Evolutionary conservation across 1,140 invertebrate genomes (phyloP), one percentile per base, ranked within the genome.

Genomic region (Drosophila pandora): DNA sequence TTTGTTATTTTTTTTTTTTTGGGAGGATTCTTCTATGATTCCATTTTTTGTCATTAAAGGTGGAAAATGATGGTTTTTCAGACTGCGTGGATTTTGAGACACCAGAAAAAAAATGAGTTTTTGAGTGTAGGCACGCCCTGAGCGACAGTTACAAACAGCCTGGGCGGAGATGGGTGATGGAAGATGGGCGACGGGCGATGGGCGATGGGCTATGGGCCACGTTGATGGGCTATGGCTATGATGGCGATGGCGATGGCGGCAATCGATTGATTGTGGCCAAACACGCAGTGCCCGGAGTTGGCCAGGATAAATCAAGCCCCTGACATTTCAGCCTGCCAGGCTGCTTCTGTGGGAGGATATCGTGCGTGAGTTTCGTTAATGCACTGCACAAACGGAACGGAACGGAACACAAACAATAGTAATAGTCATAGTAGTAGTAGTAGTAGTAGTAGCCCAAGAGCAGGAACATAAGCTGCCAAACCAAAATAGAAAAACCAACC

Each of bases 231-330:
- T 68, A 50, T 73, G 50, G 67, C 67, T 22, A 56, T 63, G 70
- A 56, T 63, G 70, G 65, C 56, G 41, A 69, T 67, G 59, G 64
- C 60, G 64, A 69, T 69, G 65, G 67, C 64, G 74, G 76, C 76
- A 87, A 87, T 87, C 82, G 82, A 87, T 87, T 87, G 82, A 87
- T 87, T 87, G 82, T 87, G 82, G 82, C 82, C 83, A 87, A 87
- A 79, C 82, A 87, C 82, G 82, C 82, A 87, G 79, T 63, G 70
- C 80, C 34, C 69, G 79, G 79, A 87, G 83, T 82, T 79, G 83
- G 83, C 85, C 82, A 88, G 83, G 83, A 87, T 87, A 87, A 87
- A 87, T 87, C 82, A 87, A 87, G 83, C 79, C 65, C 49, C 82
- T 87, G 82, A 87, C 82, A 87, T 87, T 87, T 88, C 60, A 39